These are phyloP conservation scores for Cosmia trapezina DNA, from an alignment of 2,888 invertebrate species.

Conservation along the genomic window DNA sequence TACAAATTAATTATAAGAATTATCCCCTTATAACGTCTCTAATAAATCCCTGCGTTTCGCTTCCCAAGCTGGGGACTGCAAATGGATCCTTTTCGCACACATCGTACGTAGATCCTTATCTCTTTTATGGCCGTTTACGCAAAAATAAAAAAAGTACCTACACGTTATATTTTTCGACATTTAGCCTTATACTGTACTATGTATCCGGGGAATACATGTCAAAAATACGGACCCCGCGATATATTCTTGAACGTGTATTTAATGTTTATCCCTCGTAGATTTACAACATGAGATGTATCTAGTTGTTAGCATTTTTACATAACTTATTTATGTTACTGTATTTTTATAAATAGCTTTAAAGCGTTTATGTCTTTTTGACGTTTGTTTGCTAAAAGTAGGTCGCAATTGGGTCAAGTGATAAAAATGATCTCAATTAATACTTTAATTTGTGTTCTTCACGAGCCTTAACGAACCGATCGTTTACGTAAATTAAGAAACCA, in stretches of 20 bases:
- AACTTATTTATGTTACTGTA: constrained; percentile 3
- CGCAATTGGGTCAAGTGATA: constrained; percentile 11
- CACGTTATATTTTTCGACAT: constrained; percentile 37
- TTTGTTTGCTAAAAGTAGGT: constrained; percentile 4
- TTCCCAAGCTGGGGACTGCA: constrained; percentile 43
- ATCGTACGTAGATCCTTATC: constrained; percentile 59
- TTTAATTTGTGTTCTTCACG: constrained; percentile 15
- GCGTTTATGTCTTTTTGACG: background rate
- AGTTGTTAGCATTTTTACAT: constrained; percentile 16
- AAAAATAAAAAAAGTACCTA: constrained; percentile 63
- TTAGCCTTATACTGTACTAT: constrained; percentile 30
- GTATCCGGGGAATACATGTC: constrained; percentile 30
- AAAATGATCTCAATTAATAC: constrained; percentile 25
- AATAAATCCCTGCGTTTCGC: constrained; percentile 56
- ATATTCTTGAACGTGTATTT: constrained; percentile 42
- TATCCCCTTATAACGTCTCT: constrained; percentile 47
- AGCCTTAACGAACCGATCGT: constrained; percentile 27
- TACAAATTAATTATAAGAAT: constrained; percentile 58
- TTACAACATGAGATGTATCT: constrained; percentile 14
- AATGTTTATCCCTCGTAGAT: constrained; percentile 25
- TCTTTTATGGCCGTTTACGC: constrained; percentile 59
- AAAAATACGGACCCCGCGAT: constrained; percentile 25
- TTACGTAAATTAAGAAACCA: constrained; percentile 51
- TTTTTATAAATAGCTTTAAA: constrained; percentile 13
- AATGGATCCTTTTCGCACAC: constrained; percentile 61